Evolutionary conservation across 2,888 invertebrate genomes (phyloP), one percentile per base, ranked within the genome.

Genomic region (Norana najaformis): DNA sequence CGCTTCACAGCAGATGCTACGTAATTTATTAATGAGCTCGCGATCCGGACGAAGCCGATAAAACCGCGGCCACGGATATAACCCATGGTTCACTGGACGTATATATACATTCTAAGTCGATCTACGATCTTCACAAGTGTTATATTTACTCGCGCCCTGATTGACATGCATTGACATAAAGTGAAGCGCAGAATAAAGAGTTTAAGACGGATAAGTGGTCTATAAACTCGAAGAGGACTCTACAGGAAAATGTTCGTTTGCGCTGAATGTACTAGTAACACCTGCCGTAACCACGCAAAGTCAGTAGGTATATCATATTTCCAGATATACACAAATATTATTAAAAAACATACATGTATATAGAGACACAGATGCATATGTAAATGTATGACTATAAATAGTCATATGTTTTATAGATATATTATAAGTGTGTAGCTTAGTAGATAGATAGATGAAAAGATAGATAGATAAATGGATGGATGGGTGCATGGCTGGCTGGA

Each of bases 391-490:
- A n/a, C n/a, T n/a, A n/a, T n/a, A n/a, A n/a, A n/a, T n/a, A n/a
- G n/a, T n/a, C n/a, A n/a, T n/a, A n/a, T n/a, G n/a, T n/a, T n/a
- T n/a, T n/a, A n/a, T n/a, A n/a, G n/a, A n/a, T n/a, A n/a, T n/a
- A n/a, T n/a, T n/a, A n/a, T n/a, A n/a, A n/a, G n/a, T n/a, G n/a
- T n/a, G n/a, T n/a, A n/a, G n/a, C n/a, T n/a, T n/a, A n/a, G 37
- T 30, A 88, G 16, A 34, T 20, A 90, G 39, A 90, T 35, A 88
- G 88, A 85, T 37, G 39, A 14, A 89, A 34, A 39, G 39, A 88
- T 16, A 89, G 90, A 89, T 0, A 83, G 85, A 38, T 36, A 89
- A n/a, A 85, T 6, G 41, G 13, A 41, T 41, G 3, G 41, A 41
- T 41, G 18, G 13, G 18, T 41, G 41, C n/a, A n/a, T n/a, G n/a